Evolutionary conservation across 2,888 invertebrate genomes (phyloP), one percentile per base, ranked within the genome.

Genomic region (Eristalis arbustorum): DNA sequence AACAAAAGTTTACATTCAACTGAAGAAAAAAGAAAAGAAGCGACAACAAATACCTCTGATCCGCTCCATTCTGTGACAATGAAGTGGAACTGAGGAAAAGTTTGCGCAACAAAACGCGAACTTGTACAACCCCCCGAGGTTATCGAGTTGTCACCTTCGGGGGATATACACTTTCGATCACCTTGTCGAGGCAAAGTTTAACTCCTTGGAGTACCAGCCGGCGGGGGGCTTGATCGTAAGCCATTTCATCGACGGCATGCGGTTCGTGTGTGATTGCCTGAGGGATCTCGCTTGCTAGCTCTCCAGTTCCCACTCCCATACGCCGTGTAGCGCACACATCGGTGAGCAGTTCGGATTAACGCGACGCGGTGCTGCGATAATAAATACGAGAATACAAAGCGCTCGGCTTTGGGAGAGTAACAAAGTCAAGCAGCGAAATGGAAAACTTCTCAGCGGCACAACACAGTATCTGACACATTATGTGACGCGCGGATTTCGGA

Each of bases 341-440:
- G n/a, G 66, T 8, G n/a, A 57, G 57, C 71, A 76, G 71, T 75
- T 79, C 61, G 42, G 71, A 79, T 80, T 80, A 75, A 80, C 49
- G 66, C 28, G 31, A 6, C 31, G 31, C 13, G 13, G 31, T 42
- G 37, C n/a, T n/a, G 59, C 31, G 31, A 78, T 84, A 84, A 78
- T 83, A 83, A 84, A 84, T 78, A 84, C 74, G 79, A 78, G 78
- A 84, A 84, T 78, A 84, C 74, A 84, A 78, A 78, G 66, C 79
- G 56, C 79, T 62, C 40, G 84, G 79, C 71, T 79, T 84, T 75
- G 63, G 42, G 49, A 83, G 68, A 83, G 68, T 49, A 73, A 18
- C 62, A 67, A 71, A 37, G 11, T 11, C 34, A 11, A 34, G 49
- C n/a, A 49, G n/a, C 49, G 61, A 61, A 71, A 64, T 69, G 73